phyloP scores from a whole-genome alignment of 2,888 invertebrate species.

The Drosophila niveifrons region DNA sequence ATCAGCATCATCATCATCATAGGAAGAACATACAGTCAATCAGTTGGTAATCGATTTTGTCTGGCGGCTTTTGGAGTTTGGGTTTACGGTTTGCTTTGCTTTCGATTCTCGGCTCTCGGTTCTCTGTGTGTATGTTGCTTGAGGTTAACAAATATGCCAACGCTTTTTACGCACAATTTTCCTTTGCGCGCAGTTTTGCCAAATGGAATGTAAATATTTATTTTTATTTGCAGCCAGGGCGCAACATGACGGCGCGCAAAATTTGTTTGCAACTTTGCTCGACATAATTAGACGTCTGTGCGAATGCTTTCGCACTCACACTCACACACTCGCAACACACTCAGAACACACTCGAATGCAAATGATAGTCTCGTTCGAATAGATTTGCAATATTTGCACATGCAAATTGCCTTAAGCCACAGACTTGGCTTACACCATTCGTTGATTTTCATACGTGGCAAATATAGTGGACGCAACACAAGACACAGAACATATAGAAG shows the following conservation, averaged over 20 bases:
- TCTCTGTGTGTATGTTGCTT: constrained; percentile 62
- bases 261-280: constrained; percentile 72
- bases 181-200: constrained; percentile 71
- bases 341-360: constrained; percentile 42
- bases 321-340: not conserved
- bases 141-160: constrained; percentile 79
- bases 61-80: constrained; percentile 49
- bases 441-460: constrained; percentile 44
- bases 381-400: constrained; percentile 76
- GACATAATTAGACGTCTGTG: constrained; percentile 77
- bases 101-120: constrained; percentile 25
- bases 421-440: constrained; percentile 67
- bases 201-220: constrained; percentile 82
- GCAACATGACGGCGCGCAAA: constrained; percentile 47
- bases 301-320: constrained; percentile 1
- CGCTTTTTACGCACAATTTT: constrained; percentile 80
- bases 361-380: constrained; percentile 68
- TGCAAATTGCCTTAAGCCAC: constrained; percentile 77
- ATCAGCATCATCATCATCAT: constrained; percentile 5
- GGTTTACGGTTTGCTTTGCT: constrained; percentile 37
- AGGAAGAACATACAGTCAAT: constrained; percentile 62
- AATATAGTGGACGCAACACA: constrained; percentile 34
- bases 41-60: constrained; percentile 78
- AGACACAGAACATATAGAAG: not conserved
- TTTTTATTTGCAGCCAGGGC: constrained; percentile 75